phyloP scores from a whole-genome alignment of 2,113 vertebrate species.

The Hippoglossus stenolepis region DNA sequence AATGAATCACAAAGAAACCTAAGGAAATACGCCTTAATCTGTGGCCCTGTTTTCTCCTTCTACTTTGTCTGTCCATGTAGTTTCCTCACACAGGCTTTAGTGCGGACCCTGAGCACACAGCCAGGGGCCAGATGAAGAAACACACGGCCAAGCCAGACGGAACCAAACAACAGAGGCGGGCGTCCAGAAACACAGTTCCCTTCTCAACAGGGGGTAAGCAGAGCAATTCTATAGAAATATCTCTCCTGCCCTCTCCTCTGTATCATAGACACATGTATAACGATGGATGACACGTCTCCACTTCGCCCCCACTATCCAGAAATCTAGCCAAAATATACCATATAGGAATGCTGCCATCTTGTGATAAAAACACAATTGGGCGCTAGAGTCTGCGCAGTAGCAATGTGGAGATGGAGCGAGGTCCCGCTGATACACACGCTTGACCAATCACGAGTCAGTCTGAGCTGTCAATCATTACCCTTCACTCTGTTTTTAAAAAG shows the following conservation, averaged over 20 bases:
- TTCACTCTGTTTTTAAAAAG: too few relatives aligned
- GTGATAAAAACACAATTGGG: background rate
- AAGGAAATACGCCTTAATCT: slow-evolving; percentile 48
- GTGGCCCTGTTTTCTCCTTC: slow-evolving; percentile 19
- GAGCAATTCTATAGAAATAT: slow-evolving; percentile 44
- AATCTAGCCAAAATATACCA: background rate
- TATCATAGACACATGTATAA: background rate
- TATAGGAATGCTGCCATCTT: background rate
- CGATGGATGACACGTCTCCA: background rate
- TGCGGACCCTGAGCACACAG: slow-evolving; percentile 71
- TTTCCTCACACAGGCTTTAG: slow-evolving; percentile 54
- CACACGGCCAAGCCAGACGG: slow-evolving; percentile 54
- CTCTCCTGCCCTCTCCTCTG: background rate
- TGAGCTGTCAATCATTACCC: too few relatives aligned
- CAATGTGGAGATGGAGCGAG: too few relatives aligned
- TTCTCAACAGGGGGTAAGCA: slow-evolving; percentile 70
- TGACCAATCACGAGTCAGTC: too few relatives aligned
- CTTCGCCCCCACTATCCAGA: background rate
- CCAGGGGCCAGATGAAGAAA: slow-evolving; percentile 67
- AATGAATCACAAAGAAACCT: slow-evolving; percentile 45
- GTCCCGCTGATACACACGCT: too few relatives aligned
- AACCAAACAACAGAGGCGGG: slow-evolving; percentile 73
- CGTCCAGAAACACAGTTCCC: slow-evolving; percentile 66
- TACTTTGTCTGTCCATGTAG: slow-evolving; percentile 52
- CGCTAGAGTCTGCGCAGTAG: too few relatives aligned